A percentile compares a stretch with the other conserved stretches of the same genome.
Evolutionary conservation across 2,797 vertebrate genomes (phyloP).

Genomic region (Sebastes alutus): DNA sequence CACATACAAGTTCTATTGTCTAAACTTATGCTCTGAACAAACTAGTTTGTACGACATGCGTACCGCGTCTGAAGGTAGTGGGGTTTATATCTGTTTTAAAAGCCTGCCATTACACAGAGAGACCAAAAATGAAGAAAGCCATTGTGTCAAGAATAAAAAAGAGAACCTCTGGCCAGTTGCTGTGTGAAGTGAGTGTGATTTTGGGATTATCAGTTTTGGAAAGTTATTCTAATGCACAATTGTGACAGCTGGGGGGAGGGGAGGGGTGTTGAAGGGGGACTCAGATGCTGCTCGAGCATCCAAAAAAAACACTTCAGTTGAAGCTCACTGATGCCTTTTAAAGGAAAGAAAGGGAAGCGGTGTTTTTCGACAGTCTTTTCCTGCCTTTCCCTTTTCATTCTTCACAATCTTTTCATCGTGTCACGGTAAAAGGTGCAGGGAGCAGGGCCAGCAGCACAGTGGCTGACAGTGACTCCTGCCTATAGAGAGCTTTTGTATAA

Average conservation of each 20-base stretch:
- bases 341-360: neutral
- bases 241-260: neutral
- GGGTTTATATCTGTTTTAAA: neutral
- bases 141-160: neutral
- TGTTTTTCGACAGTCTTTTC: neutral
- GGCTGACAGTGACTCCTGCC: slow-evolving; percentile 17
- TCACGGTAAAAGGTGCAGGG: slow-evolving; percentile 15
- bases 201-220: neutral
- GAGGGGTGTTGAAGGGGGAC: too few species aligned
- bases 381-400: neutral
- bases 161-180: neutral
- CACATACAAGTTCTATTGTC: neutral
- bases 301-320: neutral
- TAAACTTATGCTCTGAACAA: neutral
- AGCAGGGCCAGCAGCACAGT: neutral
- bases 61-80: neutral
- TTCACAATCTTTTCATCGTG: slow-evolving; percentile 10
- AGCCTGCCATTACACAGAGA: too few species aligned
- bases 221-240: neutral
- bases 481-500: slow-evolving; percentile 28
- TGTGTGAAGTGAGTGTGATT: neutral
- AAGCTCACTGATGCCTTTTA: neutral
- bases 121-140: neutral
- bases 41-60: neutral
- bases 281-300: neutral